Conservation (phyloP, 1,140 invertebrate species). For the Cardiocondyla obscurior region DNA sequence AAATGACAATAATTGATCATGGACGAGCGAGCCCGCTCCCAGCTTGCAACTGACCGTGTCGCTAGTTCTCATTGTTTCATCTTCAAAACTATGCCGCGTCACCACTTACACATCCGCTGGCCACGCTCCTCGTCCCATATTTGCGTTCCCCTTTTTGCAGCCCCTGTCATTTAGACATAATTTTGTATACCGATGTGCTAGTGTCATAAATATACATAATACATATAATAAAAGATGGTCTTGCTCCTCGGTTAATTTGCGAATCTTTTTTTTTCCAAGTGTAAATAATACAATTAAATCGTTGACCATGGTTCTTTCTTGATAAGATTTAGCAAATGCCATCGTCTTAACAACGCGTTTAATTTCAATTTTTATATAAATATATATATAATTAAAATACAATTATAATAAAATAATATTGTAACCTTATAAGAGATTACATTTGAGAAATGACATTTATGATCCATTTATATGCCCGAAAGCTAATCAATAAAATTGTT, state of each 20-base stretch:
- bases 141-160: constrained; percentile 40
- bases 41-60: constrained; percentile 67
- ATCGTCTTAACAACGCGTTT: neutral
- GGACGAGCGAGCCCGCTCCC: constrained; percentile 67
- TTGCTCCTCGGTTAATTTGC: neutral
- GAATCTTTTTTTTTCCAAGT: neutral
- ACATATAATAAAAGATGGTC: too few species aligned
- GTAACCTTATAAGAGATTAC: neutral
- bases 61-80: constrained; percentile 65
- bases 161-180: constrained; percentile 39
- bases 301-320: neutral
- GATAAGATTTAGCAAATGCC: neutral
- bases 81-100: constrained; percentile 40
- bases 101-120: constrained; percentile 40
- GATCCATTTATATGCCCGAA: neutral
- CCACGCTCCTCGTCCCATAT: constrained; percentile 27
- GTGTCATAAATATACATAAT: neutral
- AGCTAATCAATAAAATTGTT: neutral
- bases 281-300: neutral
- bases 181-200: neutral
- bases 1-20: constrained; percentile 62
- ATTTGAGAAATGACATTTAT: neutral
- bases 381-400: neutral
- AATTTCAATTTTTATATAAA: constrained; percentile 19
- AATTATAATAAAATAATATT: neutral